A percentile compares a stretch with the other conserved stretches of the same genome.
phyloP scores from a whole-genome alignment of 2,888 invertebrate species.

The Pristionchus fissidentatus region DNA sequence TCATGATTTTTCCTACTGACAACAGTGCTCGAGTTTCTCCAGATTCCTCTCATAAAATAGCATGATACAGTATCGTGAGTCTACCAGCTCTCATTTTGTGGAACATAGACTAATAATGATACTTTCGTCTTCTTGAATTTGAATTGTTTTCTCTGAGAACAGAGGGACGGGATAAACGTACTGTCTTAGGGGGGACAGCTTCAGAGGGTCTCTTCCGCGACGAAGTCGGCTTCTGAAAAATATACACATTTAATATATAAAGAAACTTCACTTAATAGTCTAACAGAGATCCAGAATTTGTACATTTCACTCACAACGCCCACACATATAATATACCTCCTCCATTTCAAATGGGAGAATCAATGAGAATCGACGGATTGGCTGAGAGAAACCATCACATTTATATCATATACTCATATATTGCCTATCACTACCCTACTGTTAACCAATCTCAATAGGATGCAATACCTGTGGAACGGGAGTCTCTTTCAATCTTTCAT shows the following conservation, averaged over 20 bases:
- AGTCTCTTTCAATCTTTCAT: not conserved
- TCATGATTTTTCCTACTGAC: too few relatives aligned
- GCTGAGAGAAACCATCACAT: too few relatives aligned
- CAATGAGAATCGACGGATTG: not conserved
- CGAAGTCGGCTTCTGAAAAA: not conserved
- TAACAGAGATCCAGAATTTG: not conserved
- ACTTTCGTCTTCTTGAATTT: too few relatives aligned
- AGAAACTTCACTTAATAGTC: not conserved
- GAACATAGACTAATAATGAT: too few relatives aligned
- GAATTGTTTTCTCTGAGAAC: not conserved
- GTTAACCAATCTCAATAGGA: not conserved
- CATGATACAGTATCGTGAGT: too few relatives aligned
- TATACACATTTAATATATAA: not conserved
- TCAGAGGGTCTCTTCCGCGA: not conserved
- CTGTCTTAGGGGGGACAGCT: not conserved
- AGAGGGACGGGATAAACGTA: conserved; percentile 3
- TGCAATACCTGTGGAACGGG: not conserved
- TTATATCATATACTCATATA: too few relatives aligned
- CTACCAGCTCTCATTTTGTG: too few relatives aligned
- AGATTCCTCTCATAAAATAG: too few relatives aligned
- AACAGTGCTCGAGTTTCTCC: too few relatives aligned
- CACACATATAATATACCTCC: too few relatives aligned
- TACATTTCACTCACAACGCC: conserved; percentile 1
- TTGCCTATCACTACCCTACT: too few relatives aligned
- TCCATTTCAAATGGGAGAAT: not conserved